Evolutionary conservation across 1,140 invertebrate species (phyloP), one percentile per base, ranked within the genome.

Genomic region (Mamestra configurata): DNA sequence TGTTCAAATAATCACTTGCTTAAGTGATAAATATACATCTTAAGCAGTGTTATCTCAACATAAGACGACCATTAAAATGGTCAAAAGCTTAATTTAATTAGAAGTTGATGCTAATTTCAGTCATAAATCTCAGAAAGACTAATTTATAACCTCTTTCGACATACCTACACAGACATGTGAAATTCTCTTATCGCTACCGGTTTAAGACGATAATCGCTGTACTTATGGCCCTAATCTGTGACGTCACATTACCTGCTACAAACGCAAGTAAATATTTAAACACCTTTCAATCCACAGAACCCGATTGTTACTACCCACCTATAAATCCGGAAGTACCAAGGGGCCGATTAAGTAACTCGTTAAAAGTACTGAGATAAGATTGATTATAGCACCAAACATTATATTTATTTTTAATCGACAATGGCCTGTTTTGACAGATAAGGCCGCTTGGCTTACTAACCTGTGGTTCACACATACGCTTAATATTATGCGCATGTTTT

Each of bases 401-500:
- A 86, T 49, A 49, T 49, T 49, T n/a, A 49, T 49, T 49, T n/a
- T 4, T 84, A 79, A 79, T 82, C 71, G 68, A 84, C 70, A 76
- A 61, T 77, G 64, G 77, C 77, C 77, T 64, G 27, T 79, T 59
- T 82, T 76, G 70, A 77, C 73, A 59, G 27, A 61, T 76, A 84
- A 75, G 84, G 53, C 43, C 77, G 80, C 82, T 80, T 82, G 89
- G 86, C 87, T 90, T 80, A 91, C 85, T 91, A 86, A 92, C 91
- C 89, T 79, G 53, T 37, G 76, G 88, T 88, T 89, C 85, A 81
- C 80, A 84, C 76, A 78, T 77, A 75, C 72, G 80, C 75, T 73
- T 80, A 78, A 77, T 77, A 82, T 82, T 84, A 72, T 76, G 55
- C 76, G 84, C 84, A 81, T 86, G 82, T 84, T 86, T 80, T 31